Conservation (phyloP, 2,113 vertebrate species). For the Pollachius pollachius region DNA sequence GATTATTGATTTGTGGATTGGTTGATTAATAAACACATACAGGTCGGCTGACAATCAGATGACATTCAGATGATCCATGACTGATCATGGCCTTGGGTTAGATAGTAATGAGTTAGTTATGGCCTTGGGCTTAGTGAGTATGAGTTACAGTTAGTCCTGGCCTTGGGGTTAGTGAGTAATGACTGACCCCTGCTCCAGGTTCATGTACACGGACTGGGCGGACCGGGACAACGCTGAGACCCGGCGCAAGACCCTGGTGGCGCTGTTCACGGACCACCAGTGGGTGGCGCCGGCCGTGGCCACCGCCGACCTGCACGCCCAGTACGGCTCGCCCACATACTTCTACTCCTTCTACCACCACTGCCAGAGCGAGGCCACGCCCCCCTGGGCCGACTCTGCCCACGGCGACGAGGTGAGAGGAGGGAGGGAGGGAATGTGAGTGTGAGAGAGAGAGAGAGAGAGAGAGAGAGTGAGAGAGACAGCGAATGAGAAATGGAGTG, state of each 20-base stretch:
- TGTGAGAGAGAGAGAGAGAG: not conserved
- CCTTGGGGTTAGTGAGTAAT: not conserved
- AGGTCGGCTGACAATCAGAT: not conserved
- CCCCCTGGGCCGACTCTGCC: slow-evolving; percentile 92
- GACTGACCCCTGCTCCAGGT: slow-evolving; percentile 60
- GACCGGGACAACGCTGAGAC: slow-evolving; percentile 92
- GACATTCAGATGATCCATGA: not conserved
- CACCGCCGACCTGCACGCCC: slow-evolving; percentile 93
- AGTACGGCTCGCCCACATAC: slow-evolving; percentile 96
- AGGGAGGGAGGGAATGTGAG: not conserved
- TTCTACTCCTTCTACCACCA: slow-evolving; percentile 98
- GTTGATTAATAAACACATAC: not conserved
- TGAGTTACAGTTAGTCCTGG: not conserved
- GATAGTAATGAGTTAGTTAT: not conserved
- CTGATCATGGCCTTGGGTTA: no score
- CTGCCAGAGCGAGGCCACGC: slow-evolving; percentile 94
- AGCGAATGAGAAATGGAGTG: no score
- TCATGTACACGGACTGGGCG: slow-evolving; percentile 99
- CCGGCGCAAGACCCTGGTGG: slow-evolving; percentile 87
- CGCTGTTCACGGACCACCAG: slow-evolving; percentile 95
- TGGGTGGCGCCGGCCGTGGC: slow-evolving; percentile 97
- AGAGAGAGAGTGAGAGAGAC: no score
- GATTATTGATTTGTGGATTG: not conserved
- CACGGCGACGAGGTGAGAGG: slow-evolving; percentile 85
- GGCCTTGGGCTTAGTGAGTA: not conserved